These are phyloP conservation scores for Girardinichthys multiradiatus DNA, from an alignment of 2,113 vertebrate genomes.

Conservation along the genomic window DNA sequence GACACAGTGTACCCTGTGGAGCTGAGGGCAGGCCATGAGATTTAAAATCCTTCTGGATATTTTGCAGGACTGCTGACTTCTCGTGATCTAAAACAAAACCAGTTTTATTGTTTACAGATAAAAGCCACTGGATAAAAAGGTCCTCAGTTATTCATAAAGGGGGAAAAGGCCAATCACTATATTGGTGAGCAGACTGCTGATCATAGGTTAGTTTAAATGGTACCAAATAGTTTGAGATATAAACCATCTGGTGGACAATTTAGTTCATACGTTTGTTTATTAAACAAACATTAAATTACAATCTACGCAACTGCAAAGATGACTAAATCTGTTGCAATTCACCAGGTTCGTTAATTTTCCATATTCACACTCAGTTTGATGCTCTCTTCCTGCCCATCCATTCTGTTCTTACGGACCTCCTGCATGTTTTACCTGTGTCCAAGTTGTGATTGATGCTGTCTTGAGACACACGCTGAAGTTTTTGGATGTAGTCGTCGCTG, in stretches of 20 bases:
- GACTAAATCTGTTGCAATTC: no score
- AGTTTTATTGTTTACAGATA: no score
- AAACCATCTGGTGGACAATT: slow-evolving; percentile 16
- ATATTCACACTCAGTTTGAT: no score
- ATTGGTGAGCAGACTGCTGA: not conserved
- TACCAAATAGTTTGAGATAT: not conserved
- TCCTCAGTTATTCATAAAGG: not conserved
- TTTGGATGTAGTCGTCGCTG: slow-evolving; percentile 90
- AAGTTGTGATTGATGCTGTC: slow-evolving; percentile 88
- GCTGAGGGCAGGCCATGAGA: slow-evolving; percentile 78
- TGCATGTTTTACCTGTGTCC: slow-evolving; percentile 81
- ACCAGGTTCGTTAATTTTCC: no score
- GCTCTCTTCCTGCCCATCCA: no score
- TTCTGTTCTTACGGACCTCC: not conserved
- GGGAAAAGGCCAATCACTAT: not conserved
- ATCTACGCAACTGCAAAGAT: no score
- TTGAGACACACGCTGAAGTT: slow-evolving; percentile 88
- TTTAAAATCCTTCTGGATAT: slow-evolving; percentile 80
- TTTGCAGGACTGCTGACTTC: slow-evolving; percentile 76
- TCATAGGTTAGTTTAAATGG: not conserved
- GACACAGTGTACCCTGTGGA: slow-evolving; percentile 83
- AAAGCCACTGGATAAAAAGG: not conserved
- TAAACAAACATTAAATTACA: no score
- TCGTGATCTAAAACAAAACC: slow-evolving; percentile 61
- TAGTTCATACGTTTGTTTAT: not conserved